Evolutionary conservation across 2,113 vertebrate species (phyloP).

Genomic region (Neolamprologus sp.): DNA sequence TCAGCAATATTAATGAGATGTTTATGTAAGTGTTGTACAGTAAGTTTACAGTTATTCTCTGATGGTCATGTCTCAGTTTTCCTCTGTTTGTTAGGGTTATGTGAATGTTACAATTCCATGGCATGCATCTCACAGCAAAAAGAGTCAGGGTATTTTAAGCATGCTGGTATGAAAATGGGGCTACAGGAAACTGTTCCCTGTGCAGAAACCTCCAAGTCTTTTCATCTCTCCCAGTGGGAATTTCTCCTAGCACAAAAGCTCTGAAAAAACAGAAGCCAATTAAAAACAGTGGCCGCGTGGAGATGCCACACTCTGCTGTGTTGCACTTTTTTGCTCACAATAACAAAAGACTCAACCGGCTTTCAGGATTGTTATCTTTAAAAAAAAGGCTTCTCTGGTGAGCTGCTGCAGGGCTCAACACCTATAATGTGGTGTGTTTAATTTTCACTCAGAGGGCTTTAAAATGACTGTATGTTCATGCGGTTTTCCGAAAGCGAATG

Average conservation of each 20-base stretch:
- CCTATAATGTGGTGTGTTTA: not conserved
- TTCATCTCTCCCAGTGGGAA: slow-evolving; percentile 23
- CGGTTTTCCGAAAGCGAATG: not conserved
- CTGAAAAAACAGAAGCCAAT: slow-evolving; percentile 23
- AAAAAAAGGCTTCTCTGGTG: not conserved
- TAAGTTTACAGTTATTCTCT: not conserved
- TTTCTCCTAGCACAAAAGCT: not conserved
- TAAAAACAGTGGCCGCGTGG: slow-evolving; percentile 7
- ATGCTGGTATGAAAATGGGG: not conserved
- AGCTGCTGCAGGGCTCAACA: not conserved
- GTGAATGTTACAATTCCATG: not conserved
- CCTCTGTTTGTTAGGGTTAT: not conserved
- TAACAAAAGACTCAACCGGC: not conserved
- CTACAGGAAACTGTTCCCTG: not conserved
- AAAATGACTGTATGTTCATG: not conserved
- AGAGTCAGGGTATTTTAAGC: not conserved
- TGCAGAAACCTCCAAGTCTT: slow-evolving; percentile 14
- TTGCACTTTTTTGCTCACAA: not conserved
- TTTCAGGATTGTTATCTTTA: not conserved
- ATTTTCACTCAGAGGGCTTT: not conserved
- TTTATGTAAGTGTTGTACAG: not conserved
- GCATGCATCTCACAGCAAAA: not conserved
- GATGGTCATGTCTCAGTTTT: not conserved
- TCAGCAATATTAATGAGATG: not conserved
- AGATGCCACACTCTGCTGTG: not conserved